phyloP scores from a whole-genome alignment of 2,888 invertebrate genomes.

The Apomyelois bistriatella region DNA sequence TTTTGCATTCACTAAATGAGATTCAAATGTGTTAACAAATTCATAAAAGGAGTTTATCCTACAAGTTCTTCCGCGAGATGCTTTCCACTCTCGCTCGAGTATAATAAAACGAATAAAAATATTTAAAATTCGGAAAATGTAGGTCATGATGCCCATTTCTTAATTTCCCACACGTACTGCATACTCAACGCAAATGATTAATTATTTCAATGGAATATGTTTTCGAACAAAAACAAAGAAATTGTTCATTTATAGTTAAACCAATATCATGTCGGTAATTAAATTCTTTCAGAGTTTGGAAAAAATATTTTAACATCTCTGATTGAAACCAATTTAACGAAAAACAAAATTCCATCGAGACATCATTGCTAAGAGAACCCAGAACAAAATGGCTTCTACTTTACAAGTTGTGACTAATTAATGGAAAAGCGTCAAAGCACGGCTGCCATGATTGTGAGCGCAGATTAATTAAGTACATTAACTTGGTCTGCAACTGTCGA shows the following conservation, averaged over 20 bases:
- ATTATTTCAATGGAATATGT: not conserved
- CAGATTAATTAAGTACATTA: conserved; percentile 67
- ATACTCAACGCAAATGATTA: not conserved
- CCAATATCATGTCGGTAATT: not conserved
- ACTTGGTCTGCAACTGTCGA: conserved; percentile 50
- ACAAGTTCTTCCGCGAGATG: not conserved
- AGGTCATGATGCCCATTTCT: not conserved
- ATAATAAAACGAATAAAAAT: conserved; percentile 5
- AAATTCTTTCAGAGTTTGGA: not conserved
- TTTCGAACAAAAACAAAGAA: not conserved
- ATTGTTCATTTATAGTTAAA: too few relatives aligned
- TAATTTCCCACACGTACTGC: conserved; percentile 7
- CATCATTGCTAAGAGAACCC: conserved; percentile 14
- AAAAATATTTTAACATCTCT: not conserved
- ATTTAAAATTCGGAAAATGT: conserved; percentile 11
- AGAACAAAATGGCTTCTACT: conserved; percentile 28
- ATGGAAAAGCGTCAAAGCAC: conserved; percentile 42
- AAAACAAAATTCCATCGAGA: not conserved
- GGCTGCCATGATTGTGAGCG: conserved; percentile 29
- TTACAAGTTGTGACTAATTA: conserved; percentile 39
- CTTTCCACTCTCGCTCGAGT: not conserved
- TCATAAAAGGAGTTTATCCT: conserved; percentile 35
- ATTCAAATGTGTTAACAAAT: conserved; percentile 38
- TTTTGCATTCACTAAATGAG: conserved; percentile 54
- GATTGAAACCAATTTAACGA: not conserved